A percentile compares a stretch with the other conserved stretches of the same genome.
Conservation (phyloP, 1,140 invertebrate species). For the Trypoxylus dichotomus region DNA sequence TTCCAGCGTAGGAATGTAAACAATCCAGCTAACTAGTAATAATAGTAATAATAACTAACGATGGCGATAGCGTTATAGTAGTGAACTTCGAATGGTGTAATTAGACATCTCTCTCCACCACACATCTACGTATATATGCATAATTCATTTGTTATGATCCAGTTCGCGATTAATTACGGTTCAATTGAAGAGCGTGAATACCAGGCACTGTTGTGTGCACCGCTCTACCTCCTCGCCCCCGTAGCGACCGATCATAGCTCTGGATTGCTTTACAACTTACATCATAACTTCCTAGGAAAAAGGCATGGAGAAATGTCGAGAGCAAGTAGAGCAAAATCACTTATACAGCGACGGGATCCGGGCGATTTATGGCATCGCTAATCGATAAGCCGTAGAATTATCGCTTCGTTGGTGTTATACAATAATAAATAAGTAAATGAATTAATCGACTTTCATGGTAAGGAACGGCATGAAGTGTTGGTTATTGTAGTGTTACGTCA, state of each 20-base stretch:
- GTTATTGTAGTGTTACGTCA: too few species aligned
- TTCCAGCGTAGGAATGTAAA: too few species aligned
- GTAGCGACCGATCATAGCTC: not conserved
- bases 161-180: not conserved
- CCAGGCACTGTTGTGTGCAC: not conserved
- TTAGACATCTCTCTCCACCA: too few species aligned
- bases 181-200: not conserved
- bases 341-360: not conserved
- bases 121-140: not conserved
- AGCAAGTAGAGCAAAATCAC: not conserved
- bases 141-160: not conserved
- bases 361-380: not conserved
- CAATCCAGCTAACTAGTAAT: too few species aligned
- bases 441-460: too few species aligned
- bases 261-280: not conserved
- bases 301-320: not conserved
- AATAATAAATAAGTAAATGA: not conserved
- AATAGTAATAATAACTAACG: too few species aligned
- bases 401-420: not conserved
- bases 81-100: too few species aligned
- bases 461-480: too few species aligned
- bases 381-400: not conserved
- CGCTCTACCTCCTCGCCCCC: too few species aligned
- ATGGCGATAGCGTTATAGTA: too few species aligned
- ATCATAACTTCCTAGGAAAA: not conserved